phyloP scores from a whole-genome alignment of 2,113 vertebrate species.

The Cervus canadensis region DNA sequence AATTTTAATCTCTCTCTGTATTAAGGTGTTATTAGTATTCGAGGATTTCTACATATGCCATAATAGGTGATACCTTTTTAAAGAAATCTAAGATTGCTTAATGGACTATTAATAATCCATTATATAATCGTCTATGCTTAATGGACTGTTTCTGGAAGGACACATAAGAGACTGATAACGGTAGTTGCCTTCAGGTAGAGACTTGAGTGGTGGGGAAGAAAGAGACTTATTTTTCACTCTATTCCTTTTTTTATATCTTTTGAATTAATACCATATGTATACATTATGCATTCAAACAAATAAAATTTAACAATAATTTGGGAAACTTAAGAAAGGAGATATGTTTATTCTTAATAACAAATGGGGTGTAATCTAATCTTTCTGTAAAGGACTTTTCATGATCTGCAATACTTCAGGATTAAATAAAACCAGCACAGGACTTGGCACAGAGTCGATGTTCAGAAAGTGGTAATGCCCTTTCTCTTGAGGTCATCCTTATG shows the following conservation, averaged over 20 bases:
- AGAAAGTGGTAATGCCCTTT: not conserved
- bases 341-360: slow-evolving; percentile 31
- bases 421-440: not conserved
- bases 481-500: not conserved
- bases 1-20: not conserved
- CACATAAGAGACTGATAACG: not conserved
- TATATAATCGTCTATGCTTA: not conserved
- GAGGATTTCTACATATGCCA: not conserved
- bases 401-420: not conserved
- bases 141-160: not conserved
- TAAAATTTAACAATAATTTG: slow-evolving; percentile 35
- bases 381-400: slow-evolving; percentile 18
- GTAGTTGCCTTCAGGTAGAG: not conserved
- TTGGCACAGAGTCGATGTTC: slow-evolving; percentile 21
- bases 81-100: not conserved
- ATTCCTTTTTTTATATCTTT: not conserved
- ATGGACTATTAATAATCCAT: not conserved
- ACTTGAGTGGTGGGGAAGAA: not conserved
- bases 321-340: slow-evolving; percentile 40
- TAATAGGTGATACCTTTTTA: not conserved
- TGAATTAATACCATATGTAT: slow-evolving; percentile 26
- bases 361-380: slow-evolving; percentile 15
- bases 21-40: not conserved
- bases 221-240: not conserved
- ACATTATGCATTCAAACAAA: not conserved